Conservation (phyloP, 2,888 invertebrate species). For the Crematogaster levior region DNA sequence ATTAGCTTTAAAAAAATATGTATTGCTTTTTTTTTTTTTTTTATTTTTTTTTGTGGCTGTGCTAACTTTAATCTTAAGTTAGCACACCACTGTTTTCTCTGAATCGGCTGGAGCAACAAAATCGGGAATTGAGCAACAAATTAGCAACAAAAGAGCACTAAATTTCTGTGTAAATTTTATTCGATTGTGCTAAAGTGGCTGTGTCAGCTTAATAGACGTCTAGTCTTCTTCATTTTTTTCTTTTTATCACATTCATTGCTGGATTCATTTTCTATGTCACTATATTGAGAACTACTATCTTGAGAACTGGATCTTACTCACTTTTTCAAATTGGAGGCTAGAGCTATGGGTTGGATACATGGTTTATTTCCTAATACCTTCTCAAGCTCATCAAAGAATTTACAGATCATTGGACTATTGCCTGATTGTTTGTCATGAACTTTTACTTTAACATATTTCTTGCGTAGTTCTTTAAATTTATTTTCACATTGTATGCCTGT, state of each 20-base stretch:
- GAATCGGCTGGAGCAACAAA: too few species aligned
- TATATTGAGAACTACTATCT: neutral
- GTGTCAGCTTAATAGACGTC: too few species aligned
- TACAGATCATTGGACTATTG: conserved; percentile 8
- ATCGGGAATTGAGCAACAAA: too few species aligned
- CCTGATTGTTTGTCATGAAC: conserved; percentile 14
- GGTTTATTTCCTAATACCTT: conserved; percentile 11
- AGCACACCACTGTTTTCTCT: too few species aligned
- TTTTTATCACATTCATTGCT: neutral
- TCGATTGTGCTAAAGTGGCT: too few species aligned
- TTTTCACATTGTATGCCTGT: conserved; percentile 4
- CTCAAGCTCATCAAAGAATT: conserved; percentile 14
- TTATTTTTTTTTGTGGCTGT: too few species aligned
- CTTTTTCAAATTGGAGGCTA: conserved; percentile 20
- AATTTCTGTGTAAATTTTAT: too few species aligned
- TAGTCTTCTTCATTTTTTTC: neutral
- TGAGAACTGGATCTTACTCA: too few species aligned
- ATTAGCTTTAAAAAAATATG: too few species aligned
- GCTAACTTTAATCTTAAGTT: too few species aligned
- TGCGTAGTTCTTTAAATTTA: conserved; percentile 12
- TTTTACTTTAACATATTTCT: conserved; percentile 21
- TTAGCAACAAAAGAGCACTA: too few species aligned
- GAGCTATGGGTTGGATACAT: neutral
- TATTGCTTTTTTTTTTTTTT: too few species aligned
- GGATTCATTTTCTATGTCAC: neutral